Evolutionary conservation across 2,888 invertebrate genomes (phyloP).

Genomic region (Eupelmus urozonus): DNA sequence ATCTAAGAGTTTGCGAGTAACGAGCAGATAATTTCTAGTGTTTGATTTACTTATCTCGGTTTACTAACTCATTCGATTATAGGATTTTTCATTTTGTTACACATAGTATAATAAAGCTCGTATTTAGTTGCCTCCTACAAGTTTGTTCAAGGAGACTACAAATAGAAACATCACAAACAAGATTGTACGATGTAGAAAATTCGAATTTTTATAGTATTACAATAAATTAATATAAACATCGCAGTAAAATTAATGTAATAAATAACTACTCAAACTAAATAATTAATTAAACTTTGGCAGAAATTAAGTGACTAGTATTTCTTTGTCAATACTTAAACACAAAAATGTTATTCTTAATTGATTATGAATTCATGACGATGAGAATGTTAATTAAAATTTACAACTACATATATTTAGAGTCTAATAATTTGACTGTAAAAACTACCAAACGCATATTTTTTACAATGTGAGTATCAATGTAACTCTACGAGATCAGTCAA

Average conservation of each 20-base stretch:
- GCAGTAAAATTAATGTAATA: constrained; percentile 20
- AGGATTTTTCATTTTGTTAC: constrained; percentile 41
- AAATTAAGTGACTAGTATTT: constrained; percentile 56
- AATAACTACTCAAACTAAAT: constrained; percentile 26
- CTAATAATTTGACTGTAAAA: constrained; percentile 49
- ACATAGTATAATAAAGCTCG: constrained; percentile 55
- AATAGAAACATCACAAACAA: constrained; percentile 38
- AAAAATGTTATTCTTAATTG: constrained; percentile 10
- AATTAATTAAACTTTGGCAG: constrained; percentile 52
- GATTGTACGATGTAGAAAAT: constrained; percentile 34
- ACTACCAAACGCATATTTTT: constrained; percentile 19
- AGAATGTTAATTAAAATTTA: constrained; percentile 5
- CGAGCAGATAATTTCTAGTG: constrained; percentile 42
- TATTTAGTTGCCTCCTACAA: constrained; percentile 34
- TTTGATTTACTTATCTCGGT: constrained; percentile 41
- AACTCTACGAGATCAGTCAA: constrained; percentile 40
- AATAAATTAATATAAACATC: constrained; percentile 45
- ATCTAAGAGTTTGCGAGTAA: constrained; percentile 54
- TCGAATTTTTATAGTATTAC: no score
- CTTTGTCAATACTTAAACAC: constrained; percentile 34
- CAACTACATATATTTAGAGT: constrained; percentile 40
- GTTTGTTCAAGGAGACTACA: background rate
- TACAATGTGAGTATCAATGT: constrained; percentile 8
- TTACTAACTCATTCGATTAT: constrained; percentile 42
- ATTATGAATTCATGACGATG: constrained; percentile 25